Conservation (phyloP, 2,888 invertebrate species). For the Neuroscelio doddi region DNA sequence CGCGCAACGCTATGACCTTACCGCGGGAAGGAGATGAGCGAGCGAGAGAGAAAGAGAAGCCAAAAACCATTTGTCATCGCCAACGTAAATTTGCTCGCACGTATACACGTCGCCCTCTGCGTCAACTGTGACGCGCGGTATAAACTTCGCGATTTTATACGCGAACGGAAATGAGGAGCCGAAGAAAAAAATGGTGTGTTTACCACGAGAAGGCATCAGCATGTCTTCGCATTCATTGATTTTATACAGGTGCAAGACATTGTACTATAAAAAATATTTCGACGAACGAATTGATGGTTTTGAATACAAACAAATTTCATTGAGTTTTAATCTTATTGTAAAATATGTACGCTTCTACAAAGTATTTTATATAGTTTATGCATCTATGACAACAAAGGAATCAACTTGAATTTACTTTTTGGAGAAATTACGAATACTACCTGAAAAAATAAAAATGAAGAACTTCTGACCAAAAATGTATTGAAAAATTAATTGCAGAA, state of each 20-base stretch:
- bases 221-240: too few species aligned
- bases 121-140: conserved; percentile 15
- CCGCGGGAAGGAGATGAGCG: conserved; percentile 30
- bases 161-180: conserved; percentile 33
- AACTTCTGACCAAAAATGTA: too few species aligned
- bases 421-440: too few species aligned
- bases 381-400: too few species aligned
- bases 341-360: too few species aligned
- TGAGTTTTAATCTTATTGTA: too few species aligned
- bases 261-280: too few species aligned
- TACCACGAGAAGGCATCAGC: conserved; percentile 13
- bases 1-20: conserved; percentile 45
- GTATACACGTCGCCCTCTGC: conserved; percentile 36
- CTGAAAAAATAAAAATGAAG: too few species aligned
- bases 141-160: conserved; percentile 32
- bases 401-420: too few species aligned
- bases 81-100: conserved; percentile 64
- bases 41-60: conserved; percentile 43
- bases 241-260: too few species aligned
- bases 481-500: too few species aligned
- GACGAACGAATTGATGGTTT: background rate
- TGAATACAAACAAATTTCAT: background rate
- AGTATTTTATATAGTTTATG: too few species aligned
- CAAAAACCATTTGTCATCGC: conserved; percentile 70
- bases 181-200: conserved; percentile 24